These are phyloP conservation scores for Zapus hudsonius DNA, from an alignment of 2,113 vertebrate species.

Conservation along the genomic window DNA sequence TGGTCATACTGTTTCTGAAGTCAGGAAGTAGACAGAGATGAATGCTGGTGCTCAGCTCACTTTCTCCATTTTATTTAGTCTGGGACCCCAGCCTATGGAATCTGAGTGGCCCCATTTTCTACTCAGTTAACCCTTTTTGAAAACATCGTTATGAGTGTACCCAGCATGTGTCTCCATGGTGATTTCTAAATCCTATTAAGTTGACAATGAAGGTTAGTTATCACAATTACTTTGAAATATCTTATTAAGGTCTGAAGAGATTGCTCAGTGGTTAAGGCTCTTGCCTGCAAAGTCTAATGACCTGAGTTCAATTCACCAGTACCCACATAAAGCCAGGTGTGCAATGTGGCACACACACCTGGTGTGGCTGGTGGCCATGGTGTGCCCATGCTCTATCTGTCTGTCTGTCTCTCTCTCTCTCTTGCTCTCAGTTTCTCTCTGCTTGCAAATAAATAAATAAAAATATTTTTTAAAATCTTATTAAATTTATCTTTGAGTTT, in stretches of 20 bases:
- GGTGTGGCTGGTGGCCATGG: too few species aligned
- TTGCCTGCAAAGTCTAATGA: too few species aligned
- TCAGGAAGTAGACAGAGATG: background rate
- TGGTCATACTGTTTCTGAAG: background rate
- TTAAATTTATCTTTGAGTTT: constrained; percentile 55
- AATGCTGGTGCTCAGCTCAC: background rate
- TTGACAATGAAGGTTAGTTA: background rate
- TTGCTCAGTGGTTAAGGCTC: too few species aligned
- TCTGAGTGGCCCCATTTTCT: background rate
- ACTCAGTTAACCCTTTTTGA: background rate
- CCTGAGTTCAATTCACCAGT: too few species aligned
- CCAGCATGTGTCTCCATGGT: background rate
- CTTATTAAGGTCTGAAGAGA: too few species aligned
- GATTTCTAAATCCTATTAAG: background rate
- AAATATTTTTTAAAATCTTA: too few species aligned
- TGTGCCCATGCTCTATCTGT: too few species aligned
- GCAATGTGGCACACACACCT: too few species aligned
- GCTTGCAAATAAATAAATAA: too few species aligned
- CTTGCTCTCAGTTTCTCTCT: too few species aligned
- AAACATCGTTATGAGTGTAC: background rate
- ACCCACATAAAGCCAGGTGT: too few species aligned
- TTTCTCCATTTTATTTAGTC: background rate
- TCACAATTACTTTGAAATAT: constrained; percentile 65
- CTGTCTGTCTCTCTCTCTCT: too few species aligned
- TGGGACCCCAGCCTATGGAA: background rate